Percentiles rank a stretch among this genome's conserved stretches.
phyloP scores from a whole-genome alignment of 2,797 vertebrate genomes.

The Brotula barbata region DNA sequence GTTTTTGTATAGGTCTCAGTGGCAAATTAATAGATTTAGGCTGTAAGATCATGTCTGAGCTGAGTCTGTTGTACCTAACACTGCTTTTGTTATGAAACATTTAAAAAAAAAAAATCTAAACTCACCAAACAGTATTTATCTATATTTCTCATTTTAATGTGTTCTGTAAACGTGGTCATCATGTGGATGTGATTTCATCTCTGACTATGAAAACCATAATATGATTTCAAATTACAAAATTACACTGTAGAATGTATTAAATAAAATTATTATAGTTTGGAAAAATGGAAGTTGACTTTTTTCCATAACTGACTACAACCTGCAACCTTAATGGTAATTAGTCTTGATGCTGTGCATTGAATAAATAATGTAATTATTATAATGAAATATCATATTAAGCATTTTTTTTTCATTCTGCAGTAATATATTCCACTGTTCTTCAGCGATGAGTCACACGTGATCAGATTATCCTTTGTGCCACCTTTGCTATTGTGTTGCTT shows the following conservation, averaged over 20 bases:
- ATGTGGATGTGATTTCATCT: background rate
- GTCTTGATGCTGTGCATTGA: background rate
- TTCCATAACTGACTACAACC: no score
- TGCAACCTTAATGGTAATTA: background rate
- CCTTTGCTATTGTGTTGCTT: background rate
- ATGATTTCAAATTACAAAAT: slow-evolving; percentile 13
- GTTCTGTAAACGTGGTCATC: slow-evolving; percentile 2
- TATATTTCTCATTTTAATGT: slow-evolving; percentile 13
- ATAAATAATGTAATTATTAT: no score
- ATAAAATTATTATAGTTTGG: slow-evolving; percentile 54
- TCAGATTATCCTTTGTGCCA: background rate
- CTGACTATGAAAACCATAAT: slow-evolving; percentile 4
- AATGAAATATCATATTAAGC: no score
- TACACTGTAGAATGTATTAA: slow-evolving; percentile 36
- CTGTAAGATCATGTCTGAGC: background rate
- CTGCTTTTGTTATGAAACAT: background rate
- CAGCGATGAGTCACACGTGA: no score
- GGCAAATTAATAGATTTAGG: slow-evolving; percentile 4
- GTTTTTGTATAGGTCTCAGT: slow-evolving; percentile 19
- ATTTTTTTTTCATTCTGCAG: no score
- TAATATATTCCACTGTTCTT: no score
- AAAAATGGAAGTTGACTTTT: background rate
- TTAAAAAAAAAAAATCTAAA: slow-evolving; percentile 12
- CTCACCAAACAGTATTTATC: slow-evolving; percentile 4
- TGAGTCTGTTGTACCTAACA: slow-evolving; percentile 3